These are phyloP conservation scores for Mycogona germanica DNA, from an alignment of 2,888 invertebrate genomes.

Conservation along the genomic window DNA sequence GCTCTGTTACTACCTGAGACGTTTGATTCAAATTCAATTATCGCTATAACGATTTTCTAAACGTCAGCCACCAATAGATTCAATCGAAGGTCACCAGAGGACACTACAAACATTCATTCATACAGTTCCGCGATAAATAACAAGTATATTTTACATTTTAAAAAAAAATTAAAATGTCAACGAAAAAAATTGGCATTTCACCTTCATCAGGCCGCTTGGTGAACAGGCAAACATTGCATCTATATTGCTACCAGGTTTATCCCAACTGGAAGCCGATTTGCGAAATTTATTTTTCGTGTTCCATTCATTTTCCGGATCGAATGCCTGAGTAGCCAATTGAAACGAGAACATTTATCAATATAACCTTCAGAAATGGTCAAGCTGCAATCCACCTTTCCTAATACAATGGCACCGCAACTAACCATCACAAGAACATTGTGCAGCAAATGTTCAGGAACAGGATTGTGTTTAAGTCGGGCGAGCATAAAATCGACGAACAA, in stretches of 20 bases:
- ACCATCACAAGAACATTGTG: conserved; percentile 33
- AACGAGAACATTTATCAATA: background rate
- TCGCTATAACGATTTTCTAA: too few species aligned
- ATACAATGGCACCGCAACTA: conserved; percentile 17
- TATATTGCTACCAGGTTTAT: conserved; percentile 31
- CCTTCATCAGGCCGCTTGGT: conserved; percentile 21
- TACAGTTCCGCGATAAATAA: too few species aligned
- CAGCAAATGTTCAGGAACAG: conserved; percentile 34
- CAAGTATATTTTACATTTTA: too few species aligned
- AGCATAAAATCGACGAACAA: conserved; percentile 37
- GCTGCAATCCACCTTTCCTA: background rate
- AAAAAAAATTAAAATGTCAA: conserved; percentile 6
- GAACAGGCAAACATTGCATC: conserved; percentile 25
- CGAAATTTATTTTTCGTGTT: conserved; percentile 34
- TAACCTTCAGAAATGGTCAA: background rate
- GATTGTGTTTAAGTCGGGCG: conserved; percentile 32
- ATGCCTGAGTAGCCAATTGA: conserved; percentile 29
- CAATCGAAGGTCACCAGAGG: too few species aligned
- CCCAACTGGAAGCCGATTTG: conserved; percentile 26
- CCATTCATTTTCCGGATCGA: conserved; percentile 38
- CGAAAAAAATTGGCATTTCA: conserved; percentile 8
- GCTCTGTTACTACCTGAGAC: conserved; percentile 5
- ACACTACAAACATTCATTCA: too few species aligned
- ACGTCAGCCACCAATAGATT: too few species aligned
- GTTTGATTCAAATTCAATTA: background rate